Conservation (phyloP, 2,797 vertebrate genomes). For the Gambelia wislizenii region DNA sequence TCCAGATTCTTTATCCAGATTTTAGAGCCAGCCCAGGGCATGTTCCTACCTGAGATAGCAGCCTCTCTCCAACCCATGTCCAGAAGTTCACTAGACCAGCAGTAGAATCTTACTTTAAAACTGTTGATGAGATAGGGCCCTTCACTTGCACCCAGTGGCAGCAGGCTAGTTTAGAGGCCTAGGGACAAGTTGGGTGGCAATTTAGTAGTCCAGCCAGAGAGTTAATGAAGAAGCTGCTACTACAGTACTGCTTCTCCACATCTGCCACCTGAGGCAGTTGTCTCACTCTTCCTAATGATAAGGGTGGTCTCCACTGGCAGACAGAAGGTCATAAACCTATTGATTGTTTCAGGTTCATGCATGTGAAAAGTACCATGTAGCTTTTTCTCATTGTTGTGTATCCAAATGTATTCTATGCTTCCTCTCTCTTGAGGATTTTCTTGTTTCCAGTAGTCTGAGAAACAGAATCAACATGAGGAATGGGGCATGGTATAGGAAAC, state of each 20-base stretch:
- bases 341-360: neutral
- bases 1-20: neutral
- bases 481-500: neutral
- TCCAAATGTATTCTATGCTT: neutral
- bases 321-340: neutral
- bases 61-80: neutral
- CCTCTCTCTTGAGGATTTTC: neutral
- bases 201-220: neutral
- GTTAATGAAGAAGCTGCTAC: neutral
- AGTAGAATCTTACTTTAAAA: neutral
- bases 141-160: neutral
- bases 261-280: neutral
- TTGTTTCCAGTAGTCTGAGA: slow-evolving; percentile 22
- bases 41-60: neutral
- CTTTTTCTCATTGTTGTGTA: neutral
- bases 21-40: neutral
- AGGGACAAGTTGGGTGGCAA: neutral
- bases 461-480: slow-evolving; percentile 13
- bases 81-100: neutral
- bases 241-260: neutral
- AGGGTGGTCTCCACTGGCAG: neutral
- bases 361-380: neutral
- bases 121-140: neutral
- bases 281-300: neutral
- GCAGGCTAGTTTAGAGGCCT: neutral